These are phyloP conservation scores for Agonopterix alstromeriana DNA, from an alignment of 2,888 invertebrate genomes.

Conservation along the genomic window DNA sequence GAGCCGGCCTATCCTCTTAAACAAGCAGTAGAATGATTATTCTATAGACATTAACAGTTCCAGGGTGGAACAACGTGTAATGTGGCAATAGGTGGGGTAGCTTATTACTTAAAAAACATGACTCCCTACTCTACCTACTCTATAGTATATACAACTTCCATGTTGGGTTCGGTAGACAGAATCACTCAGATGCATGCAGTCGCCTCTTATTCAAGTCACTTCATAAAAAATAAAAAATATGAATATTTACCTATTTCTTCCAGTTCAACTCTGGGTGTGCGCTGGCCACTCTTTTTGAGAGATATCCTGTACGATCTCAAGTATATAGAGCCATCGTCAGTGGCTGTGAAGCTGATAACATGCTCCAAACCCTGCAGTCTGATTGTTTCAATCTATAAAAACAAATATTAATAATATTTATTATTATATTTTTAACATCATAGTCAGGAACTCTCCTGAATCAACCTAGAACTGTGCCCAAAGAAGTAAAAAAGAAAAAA, in stretches of 20 bases:
- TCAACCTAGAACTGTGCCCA: neutral
- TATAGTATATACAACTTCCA: too few relatives aligned
- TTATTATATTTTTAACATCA: neutral
- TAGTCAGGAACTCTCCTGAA: neutral
- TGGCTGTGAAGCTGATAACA: constrained; percentile 91
- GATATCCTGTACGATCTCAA: constrained; percentile 87
- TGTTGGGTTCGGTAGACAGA: too few relatives aligned
- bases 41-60: too few relatives aligned
- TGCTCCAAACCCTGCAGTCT: constrained; percentile 96
- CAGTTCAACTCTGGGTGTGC: constrained; percentile 93
- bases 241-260: constrained; percentile 84
- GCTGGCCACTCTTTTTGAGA: constrained; percentile 93
- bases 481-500: neutral
- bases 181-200: too few relatives aligned
- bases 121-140: too few relatives aligned
- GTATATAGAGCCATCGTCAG: constrained; percentile 84
- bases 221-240: too few relatives aligned
- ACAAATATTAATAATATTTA: neutral
- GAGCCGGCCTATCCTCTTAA: too few relatives aligned
- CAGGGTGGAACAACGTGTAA: too few relatives aligned
- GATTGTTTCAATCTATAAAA: constrained; percentile 81
- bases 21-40: too few relatives aligned
- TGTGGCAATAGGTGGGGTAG: too few relatives aligned
- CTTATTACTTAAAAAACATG: too few relatives aligned
- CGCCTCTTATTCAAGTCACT: too few relatives aligned